Percentiles rank a stretch among this genome's conserved stretches.
phyloP scores from a whole-genome alignment of 2,888 invertebrate genomes.

The Meganola albula region DNA sequence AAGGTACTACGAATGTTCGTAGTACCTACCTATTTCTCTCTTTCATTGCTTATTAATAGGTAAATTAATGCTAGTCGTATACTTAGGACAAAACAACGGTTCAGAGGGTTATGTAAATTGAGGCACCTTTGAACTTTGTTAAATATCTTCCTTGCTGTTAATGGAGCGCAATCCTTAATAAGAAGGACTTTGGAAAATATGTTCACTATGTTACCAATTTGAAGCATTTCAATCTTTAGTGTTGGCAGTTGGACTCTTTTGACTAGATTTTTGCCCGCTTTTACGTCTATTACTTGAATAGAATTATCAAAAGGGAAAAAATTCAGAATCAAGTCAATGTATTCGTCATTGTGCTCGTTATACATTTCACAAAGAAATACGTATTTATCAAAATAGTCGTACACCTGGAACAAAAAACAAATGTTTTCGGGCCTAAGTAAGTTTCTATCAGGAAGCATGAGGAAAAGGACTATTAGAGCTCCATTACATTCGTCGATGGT shows the following conservation, averaged over 20 bases:
- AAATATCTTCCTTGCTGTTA: slow-evolving; percentile 79
- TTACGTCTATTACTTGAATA: slow-evolving; percentile 84
- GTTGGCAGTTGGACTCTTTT: slow-evolving; percentile 81
- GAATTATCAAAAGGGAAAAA: slow-evolving; percentile 88
- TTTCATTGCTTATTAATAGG: too few species aligned
- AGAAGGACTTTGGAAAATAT: slow-evolving; percentile 85
- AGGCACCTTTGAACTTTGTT: slow-evolving; percentile 81
- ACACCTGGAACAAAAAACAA: slow-evolving; percentile 47
- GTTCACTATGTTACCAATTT: slow-evolving; percentile 84
- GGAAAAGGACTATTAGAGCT: too few species aligned
- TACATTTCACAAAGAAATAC: slow-evolving; percentile 91
- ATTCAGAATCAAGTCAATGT: slow-evolving; percentile 83
- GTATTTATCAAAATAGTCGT: slow-evolving; percentile 74
- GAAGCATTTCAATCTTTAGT: slow-evolving; percentile 81
- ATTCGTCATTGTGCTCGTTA: slow-evolving; percentile 83
- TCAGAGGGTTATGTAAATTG: too few species aligned
- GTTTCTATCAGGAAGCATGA: too few species aligned
- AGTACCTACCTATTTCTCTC: too few species aligned
- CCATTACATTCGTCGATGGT: too few species aligned
- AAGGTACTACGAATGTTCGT: too few species aligned
- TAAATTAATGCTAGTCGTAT: too few species aligned
- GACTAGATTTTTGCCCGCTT: slow-evolving; percentile 78
- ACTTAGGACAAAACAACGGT: neutral
- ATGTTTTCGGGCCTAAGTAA: too few species aligned
- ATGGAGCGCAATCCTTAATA: slow-evolving; percentile 83